phyloP scores from a whole-genome alignment of 2,888 invertebrate genomes.

The Catocala fraxini region DNA sequence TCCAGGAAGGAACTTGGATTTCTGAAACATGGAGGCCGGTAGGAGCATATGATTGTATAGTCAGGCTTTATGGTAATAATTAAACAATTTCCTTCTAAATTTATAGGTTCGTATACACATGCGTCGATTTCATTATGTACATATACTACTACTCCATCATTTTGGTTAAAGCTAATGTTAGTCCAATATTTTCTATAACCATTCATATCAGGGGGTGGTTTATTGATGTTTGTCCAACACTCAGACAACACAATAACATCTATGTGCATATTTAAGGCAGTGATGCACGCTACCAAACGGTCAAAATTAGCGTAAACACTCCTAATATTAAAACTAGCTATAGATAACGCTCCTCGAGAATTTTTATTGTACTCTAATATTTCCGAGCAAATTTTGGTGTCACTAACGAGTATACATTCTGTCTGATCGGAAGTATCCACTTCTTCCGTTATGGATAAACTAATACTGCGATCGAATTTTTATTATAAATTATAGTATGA shows the following conservation, averaged over 20 bases:
- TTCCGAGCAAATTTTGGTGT: neutral
- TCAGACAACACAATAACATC: neutral
- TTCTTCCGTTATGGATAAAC: neutral
- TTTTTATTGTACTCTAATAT: neutral
- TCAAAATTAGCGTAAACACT: neutral
- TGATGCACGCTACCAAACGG: neutral
- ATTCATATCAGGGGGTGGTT: slow-evolving; percentile 2
- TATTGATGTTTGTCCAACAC: neutral
- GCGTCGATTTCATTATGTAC: neutral
- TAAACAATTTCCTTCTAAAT: neutral
- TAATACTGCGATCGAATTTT: neutral
- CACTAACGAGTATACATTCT: neutral
- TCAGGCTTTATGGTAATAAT: neutral
- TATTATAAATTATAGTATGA: neutral
- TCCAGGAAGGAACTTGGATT: neutral
- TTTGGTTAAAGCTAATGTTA: neutral
- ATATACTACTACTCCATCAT: slow-evolving; percentile 3
- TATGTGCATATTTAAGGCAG: neutral
- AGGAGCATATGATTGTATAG: neutral
- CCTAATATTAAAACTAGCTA: neutral
- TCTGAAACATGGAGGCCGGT: slow-evolving; percentile 4
- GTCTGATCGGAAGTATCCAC: neutral
- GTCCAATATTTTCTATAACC: neutral
- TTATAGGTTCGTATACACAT: neutral
- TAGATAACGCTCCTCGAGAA: neutral